These are phyloP conservation scores for Melolontha melolontha DNA, from an alignment of 2,888 invertebrate species.

Conservation along the genomic window DNA sequence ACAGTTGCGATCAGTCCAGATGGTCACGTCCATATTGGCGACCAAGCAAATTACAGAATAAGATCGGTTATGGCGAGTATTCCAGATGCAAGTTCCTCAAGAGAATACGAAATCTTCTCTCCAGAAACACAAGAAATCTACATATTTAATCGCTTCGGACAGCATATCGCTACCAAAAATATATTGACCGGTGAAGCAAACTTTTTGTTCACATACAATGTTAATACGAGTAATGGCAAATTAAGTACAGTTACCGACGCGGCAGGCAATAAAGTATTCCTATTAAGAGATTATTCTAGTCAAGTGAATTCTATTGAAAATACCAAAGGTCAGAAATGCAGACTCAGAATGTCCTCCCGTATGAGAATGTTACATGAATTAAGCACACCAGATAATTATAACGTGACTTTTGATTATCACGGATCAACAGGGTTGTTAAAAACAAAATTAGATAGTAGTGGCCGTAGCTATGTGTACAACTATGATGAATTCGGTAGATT, in stretches of 20 bases:
- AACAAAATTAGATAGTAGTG: conserved; percentile 89
- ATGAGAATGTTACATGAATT: conserved; percentile 92
- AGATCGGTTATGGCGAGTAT: conserved; percentile 91
- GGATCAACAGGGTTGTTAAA: conserved; percentile 89
- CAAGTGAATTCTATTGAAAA: conserved; percentile 95
- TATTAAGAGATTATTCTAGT: conserved; percentile 85
- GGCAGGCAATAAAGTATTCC: conserved; percentile 89
- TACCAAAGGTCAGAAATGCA: conserved; percentile 91
- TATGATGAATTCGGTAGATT: conserved; percentile 95
- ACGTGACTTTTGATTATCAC: conserved; percentile 94
- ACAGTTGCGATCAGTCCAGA: conserved; percentile 94
- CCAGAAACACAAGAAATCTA: conserved; percentile 96
- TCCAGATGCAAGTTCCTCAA: conserved; percentile 83
- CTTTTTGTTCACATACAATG: conserved; percentile 95
- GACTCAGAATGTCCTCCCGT: conserved; percentile 86
- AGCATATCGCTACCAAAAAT: conserved; percentile 93
- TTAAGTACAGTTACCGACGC: conserved; percentile 94
- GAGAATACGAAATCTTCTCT: conserved; percentile 94
- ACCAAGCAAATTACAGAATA: conserved; percentile 92
- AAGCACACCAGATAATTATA: conserved; percentile 93
- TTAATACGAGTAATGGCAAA: conserved; percentile 96
- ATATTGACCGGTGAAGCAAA: conserved; percentile 95
- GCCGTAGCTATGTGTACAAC: conserved; percentile 91
- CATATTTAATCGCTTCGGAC: conserved; percentile 93
- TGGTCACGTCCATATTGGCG: conserved; percentile 94